Evolutionary conservation across 1,140 invertebrate species (phyloP), one percentile per base, ranked within the genome.

Genomic region (Acromyrmex charruanus): DNA sequence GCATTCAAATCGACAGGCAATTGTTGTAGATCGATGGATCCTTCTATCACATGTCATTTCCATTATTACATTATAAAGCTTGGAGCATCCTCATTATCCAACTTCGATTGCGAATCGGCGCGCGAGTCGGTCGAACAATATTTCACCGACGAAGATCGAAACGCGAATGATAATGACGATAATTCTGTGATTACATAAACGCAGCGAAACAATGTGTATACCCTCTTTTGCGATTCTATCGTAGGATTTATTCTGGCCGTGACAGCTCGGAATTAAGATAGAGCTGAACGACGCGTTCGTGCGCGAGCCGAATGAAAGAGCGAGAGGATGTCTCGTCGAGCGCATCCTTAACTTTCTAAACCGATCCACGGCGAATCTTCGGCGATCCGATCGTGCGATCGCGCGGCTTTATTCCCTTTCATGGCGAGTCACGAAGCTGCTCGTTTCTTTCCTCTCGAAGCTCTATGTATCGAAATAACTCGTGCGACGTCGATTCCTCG

Each of bases 261-360:
- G 80, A 82, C 80, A 85, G 58, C 31, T 31, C 49, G 74, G 66
- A 39, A 80, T 63, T 68, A 80, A 86, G 77, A 86, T 31, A 18
- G 63, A 77, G 53, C 39, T 31, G 53, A 39, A 82, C 71, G 66
- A 21, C 55, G 80, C 53, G 55, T 59, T 84, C 21, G 28, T 77
- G 66, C 72, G 28, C 61, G 31, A 77, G 31, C 18, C 39, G 55
- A 75, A 49, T n/a, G 55, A 51, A 14, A 72, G 44, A 82, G 14
- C 9, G 49, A 51, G 44, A 21, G n/a, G 51, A 71, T 39, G 65
- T 44, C 51, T 69, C 77, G 61, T 25, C 14, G 81, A 81, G 90
- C 87, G 89, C 92, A 92, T 92, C 90, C 84, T 89, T 81, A 85
- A 92, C 92, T 92, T 92, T 92, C 92, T 92, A 92, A 92, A 92